Percentiles rank a stretch among this genome's conserved stretches.
Evolutionary conservation across 2,797 vertebrate genomes (phyloP).

Genomic region (Scleropages formosus): DNA sequence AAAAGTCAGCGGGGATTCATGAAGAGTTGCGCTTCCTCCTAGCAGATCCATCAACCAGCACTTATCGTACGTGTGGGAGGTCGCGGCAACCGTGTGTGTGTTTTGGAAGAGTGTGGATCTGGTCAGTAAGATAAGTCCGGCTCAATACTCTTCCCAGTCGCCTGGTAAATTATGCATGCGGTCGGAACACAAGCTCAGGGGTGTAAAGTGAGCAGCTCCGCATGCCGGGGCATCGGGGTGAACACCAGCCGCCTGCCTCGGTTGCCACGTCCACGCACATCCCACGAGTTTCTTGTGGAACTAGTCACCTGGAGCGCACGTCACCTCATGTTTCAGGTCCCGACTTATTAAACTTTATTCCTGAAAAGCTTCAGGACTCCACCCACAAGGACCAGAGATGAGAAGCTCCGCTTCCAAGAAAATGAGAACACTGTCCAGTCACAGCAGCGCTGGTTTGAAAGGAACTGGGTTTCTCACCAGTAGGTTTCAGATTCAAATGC

Average conservation of each 20-base stretch:
- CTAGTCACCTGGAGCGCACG: no score
- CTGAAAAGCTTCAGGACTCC: no score
- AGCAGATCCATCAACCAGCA: background rate
- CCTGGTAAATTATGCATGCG: conserved; percentile 75
- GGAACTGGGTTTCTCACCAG: background rate
- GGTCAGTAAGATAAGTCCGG: conserved; percentile 34
- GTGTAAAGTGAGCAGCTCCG: conserved; percentile 64
- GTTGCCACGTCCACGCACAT: conserved; percentile 26
- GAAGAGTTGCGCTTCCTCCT: background rate
- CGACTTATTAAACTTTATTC: no score
- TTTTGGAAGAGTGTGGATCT: background rate
- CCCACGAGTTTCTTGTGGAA: background rate
- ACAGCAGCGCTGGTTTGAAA: no score
- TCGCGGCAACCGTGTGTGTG: background rate
- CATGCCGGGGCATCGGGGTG: conserved; percentile 56
- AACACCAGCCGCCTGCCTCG: conserved; percentile 59
- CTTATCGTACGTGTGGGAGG: background rate
- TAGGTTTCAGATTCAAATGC: background rate
- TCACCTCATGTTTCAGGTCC: no score
- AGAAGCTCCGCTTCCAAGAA: no score
- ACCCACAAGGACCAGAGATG: no score
- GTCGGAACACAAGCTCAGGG: conserved; percentile 66
- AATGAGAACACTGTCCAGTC: no score
- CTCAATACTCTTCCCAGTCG: conserved; percentile 63
- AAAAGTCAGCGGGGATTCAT: no score